Conservation (phyloP, 2,797 vertebrate genomes). For the Natrix natrix region DNA sequence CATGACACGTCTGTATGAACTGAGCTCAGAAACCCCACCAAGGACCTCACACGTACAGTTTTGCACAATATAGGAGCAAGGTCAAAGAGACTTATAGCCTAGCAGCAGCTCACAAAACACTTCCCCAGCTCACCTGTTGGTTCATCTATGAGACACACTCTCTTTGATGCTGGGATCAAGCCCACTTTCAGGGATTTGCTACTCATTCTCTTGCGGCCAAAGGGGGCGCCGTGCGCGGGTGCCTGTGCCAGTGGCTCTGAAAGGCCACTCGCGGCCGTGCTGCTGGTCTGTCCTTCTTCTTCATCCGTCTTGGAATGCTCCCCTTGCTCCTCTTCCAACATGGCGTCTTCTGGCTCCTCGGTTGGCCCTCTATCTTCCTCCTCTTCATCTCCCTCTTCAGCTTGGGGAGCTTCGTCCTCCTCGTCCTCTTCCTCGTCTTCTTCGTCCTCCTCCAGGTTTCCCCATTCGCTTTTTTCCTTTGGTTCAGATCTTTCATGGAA, state of each 20-base stretch:
- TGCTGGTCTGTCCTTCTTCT: constrained; percentile 32
- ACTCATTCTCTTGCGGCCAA: constrained; percentile 73
- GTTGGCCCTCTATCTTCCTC: constrained; percentile 28
- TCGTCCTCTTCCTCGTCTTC: constrained; percentile 50
- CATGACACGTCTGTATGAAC: background rate
- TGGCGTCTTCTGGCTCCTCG: constrained; percentile 52
- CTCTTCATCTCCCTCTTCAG: background rate
- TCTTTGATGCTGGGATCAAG: constrained; percentile 74
- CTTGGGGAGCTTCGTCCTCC: background rate
- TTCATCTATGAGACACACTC: constrained; percentile 76
- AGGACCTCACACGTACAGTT: background rate
- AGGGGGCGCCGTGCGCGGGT: constrained; percentile 51
- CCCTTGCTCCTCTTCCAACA: constrained; percentile 34
- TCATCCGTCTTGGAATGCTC: constrained; percentile 30
- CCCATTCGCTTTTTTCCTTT: background rate
- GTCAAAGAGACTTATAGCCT: background rate
- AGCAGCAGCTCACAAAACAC: background rate
- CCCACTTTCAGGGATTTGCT: constrained; percentile 76
- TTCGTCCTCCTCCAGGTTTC: background rate
- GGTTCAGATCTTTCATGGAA: background rate
- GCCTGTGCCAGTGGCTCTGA: constrained; percentile 59
- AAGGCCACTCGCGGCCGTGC: constrained; percentile 24
- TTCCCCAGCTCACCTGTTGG: constrained; percentile 67
- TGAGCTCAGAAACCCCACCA: background rate
- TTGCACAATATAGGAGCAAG: background rate